Base-by-base conservation (phyloP, 1,140 invertebrate genomes). In the Papilio dardanus region DNA sequence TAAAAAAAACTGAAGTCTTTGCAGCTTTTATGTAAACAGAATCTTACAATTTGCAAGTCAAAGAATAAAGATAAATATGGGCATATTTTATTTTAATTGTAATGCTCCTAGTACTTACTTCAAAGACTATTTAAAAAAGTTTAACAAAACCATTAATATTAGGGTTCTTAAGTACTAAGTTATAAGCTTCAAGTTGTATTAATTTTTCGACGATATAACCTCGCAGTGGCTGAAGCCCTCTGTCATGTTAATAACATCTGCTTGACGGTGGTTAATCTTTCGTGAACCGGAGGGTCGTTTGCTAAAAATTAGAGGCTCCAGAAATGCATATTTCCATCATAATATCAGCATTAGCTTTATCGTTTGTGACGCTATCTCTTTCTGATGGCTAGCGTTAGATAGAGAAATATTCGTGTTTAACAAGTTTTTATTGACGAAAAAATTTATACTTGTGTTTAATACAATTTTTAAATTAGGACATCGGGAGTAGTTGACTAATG, bases 261-360 rank as follows among this genome's bases (percentile, higher is more conserved):
- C 75, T 73, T 76, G 80, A 76, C 80, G 69, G 86, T 86, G 88
- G 88, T 87, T 91, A 91, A 91, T 91, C 88, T 90, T 85, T 86
- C 88, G 88, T 89, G 86, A 90, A 90, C 80, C 76, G 78, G 76
- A 77, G 83, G 83, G 83, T 88, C 87, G 87, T 87, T 89, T 86
- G 74, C 77, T 81, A 86, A 90, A 89, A 87, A 89, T 85, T 83
- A 86, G 82, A 82, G 86, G 85, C 80, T 78, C 82, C 86, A 81
- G 86, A 86, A 89, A 87, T 90, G 85, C 87, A 91, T 79, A 88
- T 90, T 89, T 83, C 74, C 86, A 88, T 88, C 68, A 85, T 82
- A 86, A 90, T 83, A 71, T 69, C 24, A 79, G 77, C 83, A 87
- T 88, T 86, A 86, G 81, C 76, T 71, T 67, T 75, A 77, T 77